Percentiles rank a stretch among this genome's conserved stretches.
These are phyloP conservation scores for Cordylochernes scorpioides DNA, from an alignment of 2,888 invertebrate species.

Conservation along the genomic window DNA sequence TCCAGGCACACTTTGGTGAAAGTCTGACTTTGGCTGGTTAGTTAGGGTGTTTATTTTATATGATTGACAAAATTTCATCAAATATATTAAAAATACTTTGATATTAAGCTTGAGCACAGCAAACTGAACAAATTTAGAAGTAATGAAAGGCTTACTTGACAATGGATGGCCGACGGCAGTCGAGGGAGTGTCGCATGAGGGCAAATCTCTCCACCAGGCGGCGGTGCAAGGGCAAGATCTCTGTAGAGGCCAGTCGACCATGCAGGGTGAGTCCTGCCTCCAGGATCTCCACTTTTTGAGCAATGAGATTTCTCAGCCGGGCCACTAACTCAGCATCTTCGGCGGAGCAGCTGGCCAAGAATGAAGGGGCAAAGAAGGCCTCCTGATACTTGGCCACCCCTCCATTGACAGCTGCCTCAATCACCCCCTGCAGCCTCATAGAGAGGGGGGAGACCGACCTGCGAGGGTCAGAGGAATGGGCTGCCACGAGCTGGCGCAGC, in stretches of 20 bases:
- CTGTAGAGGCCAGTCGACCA: slow-evolving; percentile 52
- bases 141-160: slow-evolving; percentile 6
- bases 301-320: slow-evolving; percentile 37
- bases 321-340: slow-evolving; percentile 27
- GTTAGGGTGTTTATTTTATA: too few species aligned
- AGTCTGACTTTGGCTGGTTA: too few species aligned
- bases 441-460: slow-evolving; percentile 69
- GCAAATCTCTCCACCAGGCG: slow-evolving; percentile 61
- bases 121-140: background rate
- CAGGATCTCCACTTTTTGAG: slow-evolving; percentile 39
- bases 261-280: slow-evolving; percentile 61
- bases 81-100: too few species aligned
- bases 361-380: slow-evolving; percentile 64
- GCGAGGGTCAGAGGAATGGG: slow-evolving; percentile 45
- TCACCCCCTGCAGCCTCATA: slow-evolving; percentile 70
- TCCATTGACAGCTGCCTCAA: slow-evolving; percentile 85
- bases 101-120: too few species aligned
- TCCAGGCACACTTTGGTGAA: too few species aligned
- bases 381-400: slow-evolving; percentile 84
- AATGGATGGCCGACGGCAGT: slow-evolving; percentile 9
- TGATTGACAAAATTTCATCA: too few species aligned
- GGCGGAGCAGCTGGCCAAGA: slow-evolving; percentile 24
- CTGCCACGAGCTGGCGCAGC: slow-evolving; percentile 45
- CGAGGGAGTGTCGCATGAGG: slow-evolving; percentile 40
- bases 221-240: slow-evolving; percentile 70